phyloP scores from a whole-genome alignment of 2,888 invertebrate genomes.

The Tipula lateralis region DNA sequence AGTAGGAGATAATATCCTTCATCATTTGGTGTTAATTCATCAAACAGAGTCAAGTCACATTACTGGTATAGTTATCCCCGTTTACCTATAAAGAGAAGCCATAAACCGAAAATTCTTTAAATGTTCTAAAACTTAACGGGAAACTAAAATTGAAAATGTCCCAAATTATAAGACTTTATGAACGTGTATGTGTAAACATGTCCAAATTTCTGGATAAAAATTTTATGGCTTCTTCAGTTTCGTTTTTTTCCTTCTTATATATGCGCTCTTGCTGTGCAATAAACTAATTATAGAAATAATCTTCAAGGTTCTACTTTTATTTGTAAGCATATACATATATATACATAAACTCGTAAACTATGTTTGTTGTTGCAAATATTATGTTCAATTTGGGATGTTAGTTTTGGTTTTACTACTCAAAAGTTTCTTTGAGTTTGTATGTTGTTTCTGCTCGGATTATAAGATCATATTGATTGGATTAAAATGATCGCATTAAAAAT shows the following conservation, averaged over 20 bases:
- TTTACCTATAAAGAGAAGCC: neutral
- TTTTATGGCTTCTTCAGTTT: slow-evolving; percentile 24
- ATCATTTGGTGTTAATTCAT: slow-evolving; percentile 19
- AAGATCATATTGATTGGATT: neutral
- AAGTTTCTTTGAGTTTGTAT: neutral
- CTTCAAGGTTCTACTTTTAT: slow-evolving; percentile 7
- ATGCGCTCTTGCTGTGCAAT: neutral
- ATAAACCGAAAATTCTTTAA: neutral
- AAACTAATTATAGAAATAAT: slow-evolving; percentile 19
- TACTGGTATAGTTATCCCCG: neutral
- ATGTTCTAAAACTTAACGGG: neutral
- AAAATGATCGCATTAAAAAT: neutral
- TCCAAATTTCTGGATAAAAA: neutral
- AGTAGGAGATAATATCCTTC: slow-evolving; percentile 4
- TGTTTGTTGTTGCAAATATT: neutral
- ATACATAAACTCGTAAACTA: neutral
- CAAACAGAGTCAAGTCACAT: neutral
- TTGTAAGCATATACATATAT: too few relatives aligned
- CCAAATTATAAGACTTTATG: neutral
- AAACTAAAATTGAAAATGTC: neutral
- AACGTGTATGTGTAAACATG: neutral
- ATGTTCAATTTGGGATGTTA: neutral
- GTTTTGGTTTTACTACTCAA: neutral
- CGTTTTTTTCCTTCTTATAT: neutral
- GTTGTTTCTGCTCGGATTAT: neutral